A percentile compares a stretch with the other conserved stretches of the same genome.
phyloP scores from a whole-genome alignment of 2,888 invertebrate genomes.

The Spicauda simplicius region DNA sequence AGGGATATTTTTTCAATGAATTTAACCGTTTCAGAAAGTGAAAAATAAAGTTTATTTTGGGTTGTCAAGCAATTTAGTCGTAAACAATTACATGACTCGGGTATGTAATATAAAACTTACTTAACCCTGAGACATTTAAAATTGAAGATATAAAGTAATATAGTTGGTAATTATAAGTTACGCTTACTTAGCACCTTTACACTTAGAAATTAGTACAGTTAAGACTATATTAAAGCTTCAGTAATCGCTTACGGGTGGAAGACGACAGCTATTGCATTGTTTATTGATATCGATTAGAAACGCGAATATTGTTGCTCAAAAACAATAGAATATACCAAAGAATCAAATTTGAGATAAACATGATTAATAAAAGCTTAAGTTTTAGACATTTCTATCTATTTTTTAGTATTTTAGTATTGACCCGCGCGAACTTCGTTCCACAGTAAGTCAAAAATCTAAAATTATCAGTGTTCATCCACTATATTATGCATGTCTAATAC shows the following conservation, averaged over 20 bases:
- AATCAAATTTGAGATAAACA: no score
- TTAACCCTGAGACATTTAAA: not conserved
- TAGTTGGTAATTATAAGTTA: slow-evolving; percentile 28
- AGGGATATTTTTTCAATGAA: no score
- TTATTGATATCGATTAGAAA: slow-evolving; percentile 19
- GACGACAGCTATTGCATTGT: slow-evolving; percentile 59
- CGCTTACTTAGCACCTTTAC: slow-evolving; percentile 48
- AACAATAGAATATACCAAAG: not conserved
- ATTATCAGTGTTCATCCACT: no score
- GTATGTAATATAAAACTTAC: not conserved
- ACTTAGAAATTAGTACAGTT: slow-evolving; percentile 55
- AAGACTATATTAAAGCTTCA: slow-evolving; percentile 76
- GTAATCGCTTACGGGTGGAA: slow-evolving; percentile 67
- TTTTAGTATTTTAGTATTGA: no score
- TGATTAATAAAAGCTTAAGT: no score
- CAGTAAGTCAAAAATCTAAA: no score
- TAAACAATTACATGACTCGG: not conserved
- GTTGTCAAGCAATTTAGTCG: not conserved
- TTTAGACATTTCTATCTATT: no score
- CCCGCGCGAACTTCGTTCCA: no score
- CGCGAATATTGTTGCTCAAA: not conserved
- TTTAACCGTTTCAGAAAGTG: no score
- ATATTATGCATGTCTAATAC: no score
- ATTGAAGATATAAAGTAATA: not conserved
- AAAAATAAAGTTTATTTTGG: no score